Evolutionary conservation across 2,113 vertebrate genomes (phyloP), one percentile per base, ranked within the genome.

Genomic region (Arizona elegans): DNA sequence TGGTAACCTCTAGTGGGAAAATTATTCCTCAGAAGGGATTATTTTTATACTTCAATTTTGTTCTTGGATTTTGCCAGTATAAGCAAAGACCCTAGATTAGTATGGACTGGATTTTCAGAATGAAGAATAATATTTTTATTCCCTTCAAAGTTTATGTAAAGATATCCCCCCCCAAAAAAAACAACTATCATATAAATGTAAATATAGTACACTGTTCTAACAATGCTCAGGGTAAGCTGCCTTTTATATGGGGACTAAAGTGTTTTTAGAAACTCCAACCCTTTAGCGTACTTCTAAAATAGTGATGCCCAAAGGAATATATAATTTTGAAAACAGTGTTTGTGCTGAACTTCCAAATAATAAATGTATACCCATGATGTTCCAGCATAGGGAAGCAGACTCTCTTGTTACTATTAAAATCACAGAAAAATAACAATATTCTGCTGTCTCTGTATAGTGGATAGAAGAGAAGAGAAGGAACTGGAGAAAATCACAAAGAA

Each of bases 11-110:
- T 93, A 93, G 8, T 81, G 13, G 70, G 90, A 96, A 90, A 87
- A 65, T 53, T 52, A 33, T 95, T 95, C 94, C 93, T 88, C 38
- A 59, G 23, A 92, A 95, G n/a, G 5, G 0, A 11, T 96, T 91
- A 91, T 95, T 95, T 96, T 95, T 92, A 59, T 62, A 86, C 17
- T 94, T 95, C 94, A 95, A 86, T 81, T 59, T 95, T 52, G 13
- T 1, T 90, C 95, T 91, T 94, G 24, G 93, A 75, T 15, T 19
- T 91, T 90, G 3, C 87, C 62, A 86, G 2, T 75, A 26, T 94
- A 93, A 93, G 47, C 47, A 95, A 92, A 93, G 47, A 50, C 93
- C 95, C 92, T 0, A 90, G 23, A 92, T 93, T 0, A 94, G 89
- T 86, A 5, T 15, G 70, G 23, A 94, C 38, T 56, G 1, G 1